These are phyloP conservation scores for Zoroaster sp. DNA, from an alignment of 53 echinoderm and acorn worm species.

Conservation along the genomic window DNA sequence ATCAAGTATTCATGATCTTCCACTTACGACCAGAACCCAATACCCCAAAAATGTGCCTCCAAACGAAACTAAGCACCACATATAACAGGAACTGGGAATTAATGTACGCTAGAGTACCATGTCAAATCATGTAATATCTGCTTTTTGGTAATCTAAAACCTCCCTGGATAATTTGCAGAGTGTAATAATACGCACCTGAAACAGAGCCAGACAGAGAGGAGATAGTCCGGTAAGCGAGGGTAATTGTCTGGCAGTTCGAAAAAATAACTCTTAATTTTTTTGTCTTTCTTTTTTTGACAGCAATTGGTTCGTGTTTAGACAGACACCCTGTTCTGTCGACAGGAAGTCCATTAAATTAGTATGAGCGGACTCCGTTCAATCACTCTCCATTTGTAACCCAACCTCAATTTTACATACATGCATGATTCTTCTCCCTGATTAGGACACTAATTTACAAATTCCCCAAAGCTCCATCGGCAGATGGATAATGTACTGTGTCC, in stretches of 20 bases:
- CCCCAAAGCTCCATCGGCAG: slow-evolving; percentile 4
- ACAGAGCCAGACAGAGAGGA: not conserved
- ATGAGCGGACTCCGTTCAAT: not conserved
- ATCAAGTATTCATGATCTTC: not conserved
- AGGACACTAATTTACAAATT: not conserved
- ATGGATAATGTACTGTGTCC: not conserved
- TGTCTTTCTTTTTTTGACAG: not conserved
- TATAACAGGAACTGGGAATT: not conserved
- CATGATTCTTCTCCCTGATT: not conserved
- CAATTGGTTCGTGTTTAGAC: not conserved
- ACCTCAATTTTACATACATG: not conserved
- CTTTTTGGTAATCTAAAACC: not conserved
- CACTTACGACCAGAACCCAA: not conserved
- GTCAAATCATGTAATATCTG: not conserved
- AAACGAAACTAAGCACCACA: not conserved
- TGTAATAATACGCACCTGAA: not conserved
- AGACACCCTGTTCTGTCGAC: not conserved
- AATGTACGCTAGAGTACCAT: not conserved
- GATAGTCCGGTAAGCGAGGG: not conserved
- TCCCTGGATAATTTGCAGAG: not conserved
- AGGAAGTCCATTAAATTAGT: not conserved
- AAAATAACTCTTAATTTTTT: not conserved
- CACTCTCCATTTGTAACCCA: not conserved
- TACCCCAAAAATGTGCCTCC: not conserved
- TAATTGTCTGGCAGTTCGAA: not conserved